phyloP scores from a whole-genome alignment of 2,888 invertebrate genomes.

The Tenthredo distinguenda region DNA sequence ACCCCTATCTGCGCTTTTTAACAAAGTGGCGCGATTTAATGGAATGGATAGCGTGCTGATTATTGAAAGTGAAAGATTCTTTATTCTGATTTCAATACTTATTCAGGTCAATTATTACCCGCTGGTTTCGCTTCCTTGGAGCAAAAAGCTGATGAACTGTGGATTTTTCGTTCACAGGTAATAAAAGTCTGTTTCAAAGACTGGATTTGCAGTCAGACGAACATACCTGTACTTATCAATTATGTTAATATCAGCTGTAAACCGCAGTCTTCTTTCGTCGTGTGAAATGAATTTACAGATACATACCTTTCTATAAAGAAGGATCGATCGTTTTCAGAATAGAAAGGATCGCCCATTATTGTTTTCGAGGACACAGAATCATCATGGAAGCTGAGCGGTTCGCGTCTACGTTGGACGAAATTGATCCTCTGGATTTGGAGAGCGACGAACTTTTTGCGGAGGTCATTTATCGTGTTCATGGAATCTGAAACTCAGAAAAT shows the following conservation, averaged over 20 bases:
- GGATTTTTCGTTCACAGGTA: not conserved
- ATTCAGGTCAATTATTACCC: not conserved
- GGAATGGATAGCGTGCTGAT: not conserved
- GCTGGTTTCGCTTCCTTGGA: not conserved
- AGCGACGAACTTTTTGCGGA: slow-evolving; percentile 2
- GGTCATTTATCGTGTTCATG: not conserved
- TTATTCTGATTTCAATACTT: not conserved
- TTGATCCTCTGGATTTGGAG: slow-evolving; percentile 8
- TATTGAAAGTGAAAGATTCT: slow-evolving; percentile 16
- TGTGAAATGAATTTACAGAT: not conserved
- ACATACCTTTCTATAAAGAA: not conserved
- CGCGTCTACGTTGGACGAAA: not conserved
- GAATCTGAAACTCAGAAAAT: too few species aligned
- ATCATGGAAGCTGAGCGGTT: not conserved
- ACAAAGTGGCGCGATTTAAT: not conserved
- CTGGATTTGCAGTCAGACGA: not conserved
- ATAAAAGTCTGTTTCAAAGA: not conserved
- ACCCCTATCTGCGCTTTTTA: not conserved
- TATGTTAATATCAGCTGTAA: too few species aligned
- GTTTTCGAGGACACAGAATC: slow-evolving; percentile 15
- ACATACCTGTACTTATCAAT: too few species aligned
- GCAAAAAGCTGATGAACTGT: not conserved
- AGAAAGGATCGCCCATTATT: slow-evolving; percentile 3
- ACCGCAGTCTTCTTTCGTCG: not conserved
- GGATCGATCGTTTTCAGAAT: slow-evolving; percentile 24